Evolutionary conservation across 1,140 invertebrate genomes (phyloP).

Genomic region (Melipona quadrifasciata): DNA sequence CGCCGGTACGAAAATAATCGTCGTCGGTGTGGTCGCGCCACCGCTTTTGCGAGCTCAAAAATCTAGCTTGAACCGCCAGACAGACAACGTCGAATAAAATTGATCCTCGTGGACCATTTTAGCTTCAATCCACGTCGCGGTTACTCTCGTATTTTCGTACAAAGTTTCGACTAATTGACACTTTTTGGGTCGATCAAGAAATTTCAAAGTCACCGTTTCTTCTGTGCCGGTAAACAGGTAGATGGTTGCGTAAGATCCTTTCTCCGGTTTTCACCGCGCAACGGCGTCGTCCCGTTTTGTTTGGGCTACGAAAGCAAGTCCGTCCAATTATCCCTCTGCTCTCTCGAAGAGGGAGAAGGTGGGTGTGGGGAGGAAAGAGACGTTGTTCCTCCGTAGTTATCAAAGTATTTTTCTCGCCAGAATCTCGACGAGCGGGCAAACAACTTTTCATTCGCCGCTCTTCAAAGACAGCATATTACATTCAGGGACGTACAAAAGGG

Average conservation of each 20-base stretch:
- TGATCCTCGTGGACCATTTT: not conserved
- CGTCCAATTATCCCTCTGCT: not conserved
- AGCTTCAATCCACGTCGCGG: not conserved
- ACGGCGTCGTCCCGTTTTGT: not conserved
- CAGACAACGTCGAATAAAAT: too few species aligned
- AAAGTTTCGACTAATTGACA: too few species aligned
- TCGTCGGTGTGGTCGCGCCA: not conserved
- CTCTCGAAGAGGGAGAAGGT: not conserved
- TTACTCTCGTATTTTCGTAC: not conserved
- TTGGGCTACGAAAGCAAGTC: not conserved
- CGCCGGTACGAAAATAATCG: not conserved
- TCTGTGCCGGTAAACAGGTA: too few species aligned
- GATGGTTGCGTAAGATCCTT: not conserved
- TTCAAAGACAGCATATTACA: slow-evolving; percentile 18
- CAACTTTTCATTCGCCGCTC: not conserved
- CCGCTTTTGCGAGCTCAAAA: too few species aligned
- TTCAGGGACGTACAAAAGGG: not conserved
- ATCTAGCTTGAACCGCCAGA: not conserved
- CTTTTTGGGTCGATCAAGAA: too few species aligned
- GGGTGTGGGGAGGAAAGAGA: too few species aligned
- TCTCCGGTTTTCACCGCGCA: not conserved
- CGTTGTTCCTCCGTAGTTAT: not conserved
- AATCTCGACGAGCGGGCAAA: not conserved
- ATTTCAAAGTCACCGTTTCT: too few species aligned
- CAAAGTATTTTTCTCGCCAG: not conserved